These are phyloP conservation scores for Eumeta japonica DNA, from an alignment of 1,140 invertebrate genomes.

Conservation along the genomic window DNA sequence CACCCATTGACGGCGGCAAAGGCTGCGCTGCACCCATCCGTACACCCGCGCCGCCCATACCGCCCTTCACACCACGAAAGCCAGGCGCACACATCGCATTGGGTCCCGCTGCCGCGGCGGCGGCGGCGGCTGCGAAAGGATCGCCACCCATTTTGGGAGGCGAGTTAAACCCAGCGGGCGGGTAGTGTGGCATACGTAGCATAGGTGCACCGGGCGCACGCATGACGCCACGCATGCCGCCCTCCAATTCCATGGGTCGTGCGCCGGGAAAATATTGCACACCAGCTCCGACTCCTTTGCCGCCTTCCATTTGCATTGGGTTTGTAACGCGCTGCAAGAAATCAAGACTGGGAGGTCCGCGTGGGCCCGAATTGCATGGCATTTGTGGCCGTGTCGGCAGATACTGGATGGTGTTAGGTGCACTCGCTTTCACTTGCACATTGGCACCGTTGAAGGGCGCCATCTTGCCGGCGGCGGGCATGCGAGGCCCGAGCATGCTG, in stretches of 20 bases:
- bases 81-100: conserved; percentile 41
- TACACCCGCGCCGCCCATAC: conserved; percentile 30
- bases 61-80: conserved; percentile 46
- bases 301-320: conserved; percentile 69
- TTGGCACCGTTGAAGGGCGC: conserved; percentile 79
- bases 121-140: conserved; percentile 32
- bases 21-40: conserved; percentile 60
- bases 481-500: conserved; percentile 53
- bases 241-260: conserved; percentile 53
- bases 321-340: conserved; percentile 88
- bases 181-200: conserved; percentile 52
- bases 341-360: conserved; percentile 86
- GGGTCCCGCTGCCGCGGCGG: conserved; percentile 24
- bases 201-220: conserved; percentile 37
- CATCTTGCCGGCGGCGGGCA: conserved; percentile 57
- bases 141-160: conserved; percentile 47
- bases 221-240: conserved; percentile 57
- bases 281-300: conserved; percentile 68
- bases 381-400: conserved; percentile 85
- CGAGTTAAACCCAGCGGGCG: conserved; percentile 44
- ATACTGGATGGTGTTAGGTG: conserved; percentile 97
- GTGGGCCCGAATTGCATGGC: conserved; percentile 61
- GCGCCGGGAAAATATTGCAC: conserved; percentile 73
- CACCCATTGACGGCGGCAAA: conserved; percentile 76
- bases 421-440: conserved; percentile 92